A percentile compares a stretch with the other conserved stretches of the same genome.
phyloP scores from a whole-genome alignment of 2,113 vertebrate genomes.

The Limnothrissa miodon region DNA sequence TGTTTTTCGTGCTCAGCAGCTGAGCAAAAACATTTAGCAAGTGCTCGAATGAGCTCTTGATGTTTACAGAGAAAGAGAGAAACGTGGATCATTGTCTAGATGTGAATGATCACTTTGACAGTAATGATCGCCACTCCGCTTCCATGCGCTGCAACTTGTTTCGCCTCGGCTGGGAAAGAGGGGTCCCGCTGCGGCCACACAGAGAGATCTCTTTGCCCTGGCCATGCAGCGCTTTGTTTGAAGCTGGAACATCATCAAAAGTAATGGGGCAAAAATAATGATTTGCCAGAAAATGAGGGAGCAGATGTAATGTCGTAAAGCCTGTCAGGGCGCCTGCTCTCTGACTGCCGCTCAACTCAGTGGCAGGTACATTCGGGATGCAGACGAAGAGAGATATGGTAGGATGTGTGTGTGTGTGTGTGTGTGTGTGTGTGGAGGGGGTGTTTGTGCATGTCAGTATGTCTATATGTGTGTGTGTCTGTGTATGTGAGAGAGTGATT shows the following conservation, averaged over 20 bases:
- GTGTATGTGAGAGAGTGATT: not conserved
- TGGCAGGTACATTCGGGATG: not conserved
- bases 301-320: slow-evolving; percentile 14
- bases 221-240: not conserved
- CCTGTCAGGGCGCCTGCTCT: not conserved
- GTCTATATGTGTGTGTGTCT: not conserved
- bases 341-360: not conserved
- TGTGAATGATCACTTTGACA: not conserved
- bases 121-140: not conserved
- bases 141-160: not conserved
- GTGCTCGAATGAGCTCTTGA: not conserved
- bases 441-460: slow-evolving; percentile 13
- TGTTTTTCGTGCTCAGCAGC: not conserved
- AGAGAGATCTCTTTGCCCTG: not conserved
- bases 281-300: not conserved
- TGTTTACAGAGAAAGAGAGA: not conserved
- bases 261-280: slow-evolving; percentile 19
- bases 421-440: not conserved
- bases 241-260: not conserved
- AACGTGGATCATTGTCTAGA: not conserved
- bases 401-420: not conserved
- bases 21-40: not conserved
- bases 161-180: not conserved
- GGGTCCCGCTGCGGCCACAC: not conserved
- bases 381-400: too few relatives aligned